Conservation (phyloP, 2,797 vertebrate genomes). For the Bradypus variegatus region DNA sequence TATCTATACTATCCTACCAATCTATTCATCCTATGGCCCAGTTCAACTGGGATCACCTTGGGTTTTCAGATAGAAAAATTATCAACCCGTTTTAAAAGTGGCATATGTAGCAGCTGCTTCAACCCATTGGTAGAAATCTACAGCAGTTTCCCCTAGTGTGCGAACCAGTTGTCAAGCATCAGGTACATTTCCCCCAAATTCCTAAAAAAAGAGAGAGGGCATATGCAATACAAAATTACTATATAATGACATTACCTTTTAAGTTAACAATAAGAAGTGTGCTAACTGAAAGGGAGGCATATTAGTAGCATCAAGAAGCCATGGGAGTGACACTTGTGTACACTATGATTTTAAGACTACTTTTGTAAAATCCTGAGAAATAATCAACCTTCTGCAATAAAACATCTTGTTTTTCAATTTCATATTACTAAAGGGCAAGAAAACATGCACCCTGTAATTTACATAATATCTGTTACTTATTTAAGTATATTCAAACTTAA, state of each 20-base stretch:
- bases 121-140: background rate
- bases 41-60: background rate
- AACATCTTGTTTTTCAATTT: conserved; percentile 14
- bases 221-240: background rate
- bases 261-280: conserved; percentile 18
- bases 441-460: conserved; percentile 29
- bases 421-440: conserved; percentile 19
- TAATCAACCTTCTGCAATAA: background rate
- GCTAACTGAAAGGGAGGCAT: background rate
- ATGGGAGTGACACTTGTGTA: background rate
- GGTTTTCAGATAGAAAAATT: conserved; percentile 15
- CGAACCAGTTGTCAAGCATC: background rate
- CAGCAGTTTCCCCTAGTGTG: background rate
- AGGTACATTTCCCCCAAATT: background rate
- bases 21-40: background rate
- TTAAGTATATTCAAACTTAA: conserved; percentile 45
- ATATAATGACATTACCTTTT: background rate
- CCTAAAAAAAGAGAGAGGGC: background rate
- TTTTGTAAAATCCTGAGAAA: background rate
- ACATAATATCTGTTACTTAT: conserved; percentile 28
- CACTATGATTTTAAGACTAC: background rate
- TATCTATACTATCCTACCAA: no score
- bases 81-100: background rate
- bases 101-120: background rate
- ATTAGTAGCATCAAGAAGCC: background rate